Evolutionary conservation across 64 coral and sea anemone genomes (phyloP), one percentile per base, ranked within the genome.

Genomic region (Dendronephthya gigantea): DNA sequence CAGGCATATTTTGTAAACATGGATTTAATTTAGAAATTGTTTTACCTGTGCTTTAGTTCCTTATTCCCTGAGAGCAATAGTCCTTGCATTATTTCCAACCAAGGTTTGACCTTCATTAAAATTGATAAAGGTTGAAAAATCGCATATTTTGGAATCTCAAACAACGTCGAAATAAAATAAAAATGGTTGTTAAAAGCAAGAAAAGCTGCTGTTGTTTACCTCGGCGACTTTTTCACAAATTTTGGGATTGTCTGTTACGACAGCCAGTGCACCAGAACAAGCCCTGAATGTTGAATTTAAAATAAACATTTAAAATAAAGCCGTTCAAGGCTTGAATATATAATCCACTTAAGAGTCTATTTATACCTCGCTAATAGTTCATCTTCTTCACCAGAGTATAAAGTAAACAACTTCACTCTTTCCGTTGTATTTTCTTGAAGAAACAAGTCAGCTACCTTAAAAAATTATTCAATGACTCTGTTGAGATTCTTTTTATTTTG

Each of bases 341-440:
- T n/a, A n/a, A n/a, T n/a, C n/a, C n/a, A n/a, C 4, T 12, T 52
- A 32, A n/a, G 2, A 90, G 1, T 0, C 8, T 2, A 4, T 29
- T 82, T 84, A 0, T 39, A 97, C 94, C 94, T 90, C 39, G 92
- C 72, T 15, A 97, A 87, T 41, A 88, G 87, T 87, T 93, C 82
- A 30, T 97, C 92, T 14, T 97, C 94, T 47, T 97, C 94, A n/a
- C 94, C 94, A 28, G 89, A 90, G 47, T 90, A 85, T 3, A 93
- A 22, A 2, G 92, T 97, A 40, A 97, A 75, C n/a, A 97, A 79
- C 76, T 97, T 97, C 0, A 97, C 91, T 82, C 94, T 62, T 31
- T 97, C 94, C 4, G 94, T 97, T 50, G 89, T 89, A 0, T 92
- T 83, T 36, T 97, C 92, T 49, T 93, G 93, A 35, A 93, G 91